These are phyloP conservation scores for Drosophila biarmipes DNA, from an alignment of 1,140 invertebrate species.

Conservation along the genomic window DNA sequence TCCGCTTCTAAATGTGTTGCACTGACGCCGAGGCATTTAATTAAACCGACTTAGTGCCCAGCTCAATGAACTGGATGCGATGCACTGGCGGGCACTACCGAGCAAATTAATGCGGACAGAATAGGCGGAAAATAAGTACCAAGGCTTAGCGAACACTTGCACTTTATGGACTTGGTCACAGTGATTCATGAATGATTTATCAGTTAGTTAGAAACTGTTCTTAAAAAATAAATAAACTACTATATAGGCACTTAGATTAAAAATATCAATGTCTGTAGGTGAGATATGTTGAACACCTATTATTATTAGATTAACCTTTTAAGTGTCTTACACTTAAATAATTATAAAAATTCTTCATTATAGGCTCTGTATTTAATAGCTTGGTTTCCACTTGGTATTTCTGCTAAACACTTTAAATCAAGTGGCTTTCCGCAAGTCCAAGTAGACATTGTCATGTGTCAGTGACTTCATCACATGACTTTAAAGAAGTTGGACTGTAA, in stretches of 20 bases:
- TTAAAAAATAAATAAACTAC: too few species aligned
- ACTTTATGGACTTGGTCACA: background rate
- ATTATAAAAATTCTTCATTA: background rate
- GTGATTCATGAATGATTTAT: background rate
- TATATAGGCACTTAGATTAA: too few species aligned
- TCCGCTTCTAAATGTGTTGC: constrained; percentile 22
- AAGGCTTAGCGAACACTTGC: constrained; percentile 4
- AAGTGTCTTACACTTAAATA: too few species aligned
- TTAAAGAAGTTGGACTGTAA: background rate
- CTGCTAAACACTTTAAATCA: too few species aligned
- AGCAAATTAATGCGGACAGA: background rate
- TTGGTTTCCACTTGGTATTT: too few species aligned
- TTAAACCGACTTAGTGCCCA: constrained; percentile 40
- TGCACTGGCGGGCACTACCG: constrained; percentile 4
- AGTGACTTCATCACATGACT: background rate
- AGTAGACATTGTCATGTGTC: background rate
- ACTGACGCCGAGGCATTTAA: constrained; percentile 35
- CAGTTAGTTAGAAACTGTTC: background rate
- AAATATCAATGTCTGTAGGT: too few species aligned
- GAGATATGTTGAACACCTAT: too few species aligned
- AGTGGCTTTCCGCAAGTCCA: too few species aligned
- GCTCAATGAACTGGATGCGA: constrained; percentile 37
- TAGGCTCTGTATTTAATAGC: too few species aligned
- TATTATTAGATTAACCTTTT: too few species aligned
- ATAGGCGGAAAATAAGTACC: background rate